A percentile compares a stretch with the other conserved stretches of the same genome.
phyloP scores from a whole-genome alignment of 2,113 vertebrate species.

The Myiagra hebetior region DNA sequence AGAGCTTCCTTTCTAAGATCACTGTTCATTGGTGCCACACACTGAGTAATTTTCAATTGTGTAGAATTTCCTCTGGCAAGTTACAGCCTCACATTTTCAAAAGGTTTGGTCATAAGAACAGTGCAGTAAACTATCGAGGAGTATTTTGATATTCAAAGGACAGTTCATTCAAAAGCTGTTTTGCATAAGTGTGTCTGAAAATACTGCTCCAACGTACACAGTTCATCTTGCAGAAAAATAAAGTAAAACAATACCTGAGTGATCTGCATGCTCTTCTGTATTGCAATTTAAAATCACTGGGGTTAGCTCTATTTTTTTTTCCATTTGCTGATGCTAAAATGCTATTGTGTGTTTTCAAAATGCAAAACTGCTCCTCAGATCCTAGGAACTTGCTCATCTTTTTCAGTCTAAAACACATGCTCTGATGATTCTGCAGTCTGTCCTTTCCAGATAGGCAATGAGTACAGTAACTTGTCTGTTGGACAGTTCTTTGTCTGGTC shows the following conservation, averaged over 20 bases:
- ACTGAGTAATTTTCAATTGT: neutral
- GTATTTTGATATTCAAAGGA: neutral
- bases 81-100: neutral
- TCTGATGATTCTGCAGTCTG: neutral
- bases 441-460: neutral
- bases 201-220: neutral
- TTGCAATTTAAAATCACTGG: neutral
- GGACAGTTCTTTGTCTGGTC: neutral
- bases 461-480: neutral
- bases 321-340: neutral
- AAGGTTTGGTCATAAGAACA: neutral
- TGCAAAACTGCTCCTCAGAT: fast-evolving
- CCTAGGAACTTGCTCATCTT: neutral
- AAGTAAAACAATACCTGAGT: neutral
- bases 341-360: neutral
- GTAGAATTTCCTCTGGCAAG: neutral
- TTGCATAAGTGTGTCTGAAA: neutral
- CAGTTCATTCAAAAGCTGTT: neutral
- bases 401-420: neutral
- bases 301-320: neutral
- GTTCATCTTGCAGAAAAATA: neutral
- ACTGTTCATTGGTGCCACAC: neutral
- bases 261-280: neutral
- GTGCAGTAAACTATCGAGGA: neutral
- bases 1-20: neutral